phyloP scores from a whole-genome alignment of 2,888 invertebrate genomes.

The Andrena trimmerana region DNA sequence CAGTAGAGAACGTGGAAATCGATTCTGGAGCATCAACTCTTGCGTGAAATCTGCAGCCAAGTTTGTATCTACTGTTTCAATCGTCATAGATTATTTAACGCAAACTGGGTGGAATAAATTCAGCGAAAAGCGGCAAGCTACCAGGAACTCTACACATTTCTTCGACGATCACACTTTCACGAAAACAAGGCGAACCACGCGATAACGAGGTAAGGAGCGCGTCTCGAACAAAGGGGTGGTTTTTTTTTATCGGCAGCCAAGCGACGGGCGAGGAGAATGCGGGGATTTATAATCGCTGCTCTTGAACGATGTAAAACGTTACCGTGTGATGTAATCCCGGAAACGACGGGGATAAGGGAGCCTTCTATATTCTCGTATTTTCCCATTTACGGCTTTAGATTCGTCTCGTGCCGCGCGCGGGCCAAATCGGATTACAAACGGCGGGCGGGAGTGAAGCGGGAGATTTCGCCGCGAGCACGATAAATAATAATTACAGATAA shows the following conservation, averaged over 20 bases:
- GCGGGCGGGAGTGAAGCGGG: slow-evolving; percentile 27
- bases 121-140: background rate
- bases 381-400: slow-evolving; percentile 62
- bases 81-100: no score
- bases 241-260: background rate
- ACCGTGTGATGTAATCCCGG: slow-evolving; percentile 41
- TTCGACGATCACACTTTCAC: background rate
- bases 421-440: slow-evolving; percentile 53
- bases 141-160: background rate
- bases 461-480: slow-evolving; percentile 54
- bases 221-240: background rate
- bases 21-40: no score
- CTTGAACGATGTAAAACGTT: slow-evolving; percentile 41
- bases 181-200: background rate
- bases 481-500: slow-evolving; percentile 65
- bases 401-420: slow-evolving; percentile 39
- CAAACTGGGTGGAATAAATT: no score
- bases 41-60: no score
- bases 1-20: no score
- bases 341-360: slow-evolving; percentile 37
- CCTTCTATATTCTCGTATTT: slow-evolving; percentile 45
- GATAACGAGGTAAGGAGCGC: background rate
- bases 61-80: no score
- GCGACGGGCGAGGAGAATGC: slow-evolving; percentile 8
- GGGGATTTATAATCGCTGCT: slow-evolving; percentile 44